Evolutionary conservation across 2,113 vertebrate species (phyloP), one percentile per base, ranked within the genome.

Genomic region (Syngnathus typhle): DNA sequence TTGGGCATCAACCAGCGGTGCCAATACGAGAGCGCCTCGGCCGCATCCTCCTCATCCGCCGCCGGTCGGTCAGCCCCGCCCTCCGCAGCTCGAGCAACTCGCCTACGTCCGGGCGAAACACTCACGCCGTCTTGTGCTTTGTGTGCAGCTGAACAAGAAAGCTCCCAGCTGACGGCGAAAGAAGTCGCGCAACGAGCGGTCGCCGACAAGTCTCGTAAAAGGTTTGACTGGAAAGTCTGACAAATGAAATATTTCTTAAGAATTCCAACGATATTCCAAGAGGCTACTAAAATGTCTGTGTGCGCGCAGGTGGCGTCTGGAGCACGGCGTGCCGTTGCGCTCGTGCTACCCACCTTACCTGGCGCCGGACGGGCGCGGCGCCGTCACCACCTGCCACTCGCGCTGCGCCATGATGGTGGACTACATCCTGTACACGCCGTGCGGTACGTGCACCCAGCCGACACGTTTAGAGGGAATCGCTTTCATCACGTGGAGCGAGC

Each of bases 311-410:
- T 88, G 89, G 11, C 82, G 84, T 49, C 72, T 99, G 37, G 88
- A 84, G 39, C 97, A 99, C 75, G 52, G 65, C 32, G 88, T 99
- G 67, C 93, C 86, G 69, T 88, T 99, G 71, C 93, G 89, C 18
- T 98, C 97, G 7, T 93, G 92, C 1, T 99, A 99, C 69, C 91
- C 90, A 7, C 96, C 98, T 82, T 90, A 79, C 72, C 80, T 94
- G 66, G 81, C 79, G 79, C 92, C 89, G 65, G 93, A 90, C 16
- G 90, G 93, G 4, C 49, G 88, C 18, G 92, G 93, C n/a, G 97
- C 98, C 87, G 90, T 98, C 87, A 99, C 96, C 19, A 98, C 96
- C 39, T 95, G 92, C 68, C 95, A 98, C 78, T 95, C 95, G 6
- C 89, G 86, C 78, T 93, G 93, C 0, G 93, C 96, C 81, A 82